Percentiles rank a stretch among this genome's conserved stretches.
Evolutionary conservation across 2,113 vertebrate species (phyloP).

Genomic region (Delphinus delphis): DNA sequence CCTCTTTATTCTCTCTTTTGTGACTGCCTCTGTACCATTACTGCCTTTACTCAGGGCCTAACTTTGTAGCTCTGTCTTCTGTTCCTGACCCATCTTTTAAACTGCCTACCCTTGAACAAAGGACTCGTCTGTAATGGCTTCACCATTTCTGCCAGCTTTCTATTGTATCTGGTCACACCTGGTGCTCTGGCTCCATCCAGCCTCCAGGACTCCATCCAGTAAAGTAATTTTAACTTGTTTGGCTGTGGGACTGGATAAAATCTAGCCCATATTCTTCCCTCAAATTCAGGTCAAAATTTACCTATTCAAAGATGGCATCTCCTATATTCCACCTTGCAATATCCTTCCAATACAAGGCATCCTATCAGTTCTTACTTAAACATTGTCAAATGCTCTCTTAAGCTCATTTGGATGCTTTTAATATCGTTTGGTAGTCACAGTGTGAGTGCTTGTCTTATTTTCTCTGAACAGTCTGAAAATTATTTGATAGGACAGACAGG

Average conservation of each 20-base stretch:
- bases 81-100: neutral
- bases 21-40: neutral
- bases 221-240: neutral
- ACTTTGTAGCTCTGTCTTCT: neutral
- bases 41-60: neutral
- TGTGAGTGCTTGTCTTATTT: neutral
- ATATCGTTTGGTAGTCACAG: neutral
- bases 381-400: neutral
- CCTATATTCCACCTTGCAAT: neutral
- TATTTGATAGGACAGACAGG: neutral
- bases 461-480: neutral
- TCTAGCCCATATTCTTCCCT: neutral
- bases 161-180: neutral
- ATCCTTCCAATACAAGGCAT: neutral
- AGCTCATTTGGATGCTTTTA: neutral
- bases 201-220: neutral
- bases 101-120: neutral
- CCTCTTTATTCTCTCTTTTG: neutral
- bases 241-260: neutral
- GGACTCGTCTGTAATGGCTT: neutral
- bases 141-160: neutral
- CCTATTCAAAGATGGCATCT: neutral
- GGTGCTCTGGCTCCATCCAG: neutral
- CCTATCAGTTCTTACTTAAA: neutral
- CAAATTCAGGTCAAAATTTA: neutral